Evolutionary conservation across 2,113 vertebrate species (phyloP).

Genomic region (Cavia aperea): DNA sequence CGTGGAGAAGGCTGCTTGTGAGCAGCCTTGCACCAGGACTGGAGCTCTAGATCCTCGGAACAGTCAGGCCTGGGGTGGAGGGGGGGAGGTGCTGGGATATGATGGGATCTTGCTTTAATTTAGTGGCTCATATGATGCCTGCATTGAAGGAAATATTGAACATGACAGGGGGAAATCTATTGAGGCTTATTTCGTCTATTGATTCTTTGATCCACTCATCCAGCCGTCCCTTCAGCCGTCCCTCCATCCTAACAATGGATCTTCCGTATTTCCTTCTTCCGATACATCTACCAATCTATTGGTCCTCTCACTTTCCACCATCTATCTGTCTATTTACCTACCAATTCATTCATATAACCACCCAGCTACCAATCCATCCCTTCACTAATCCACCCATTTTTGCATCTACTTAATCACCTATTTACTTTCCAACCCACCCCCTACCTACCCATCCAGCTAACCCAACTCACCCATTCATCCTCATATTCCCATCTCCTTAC

Average conservation of each 20-base stretch:
- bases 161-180: neutral
- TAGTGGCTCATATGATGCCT: accelerated
- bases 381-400: neutral
- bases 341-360: neutral
- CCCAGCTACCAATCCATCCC: accelerated
- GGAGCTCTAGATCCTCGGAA: neutral
- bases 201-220: neutral
- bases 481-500: neutral
- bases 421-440: neutral
- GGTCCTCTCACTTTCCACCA: neutral
- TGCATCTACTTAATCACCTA: neutral
- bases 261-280: neutral
- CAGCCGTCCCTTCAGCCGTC: neutral
- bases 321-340: neutral
- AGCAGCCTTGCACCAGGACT: neutral
- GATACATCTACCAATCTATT: neutral
- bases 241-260: neutral
- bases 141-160: neutral
- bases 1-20: neutral
- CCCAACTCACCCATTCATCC: neutral
- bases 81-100: too few relatives aligned
- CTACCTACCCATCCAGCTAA: neutral
- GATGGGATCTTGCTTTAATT: neutral
- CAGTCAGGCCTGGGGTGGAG: neutral
- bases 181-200: neutral